Percentiles rank a stretch among this genome's conserved stretches.
Conservation (phyloP, 2,797 vertebrate genomes). For the Myotis findleyi region DNA sequence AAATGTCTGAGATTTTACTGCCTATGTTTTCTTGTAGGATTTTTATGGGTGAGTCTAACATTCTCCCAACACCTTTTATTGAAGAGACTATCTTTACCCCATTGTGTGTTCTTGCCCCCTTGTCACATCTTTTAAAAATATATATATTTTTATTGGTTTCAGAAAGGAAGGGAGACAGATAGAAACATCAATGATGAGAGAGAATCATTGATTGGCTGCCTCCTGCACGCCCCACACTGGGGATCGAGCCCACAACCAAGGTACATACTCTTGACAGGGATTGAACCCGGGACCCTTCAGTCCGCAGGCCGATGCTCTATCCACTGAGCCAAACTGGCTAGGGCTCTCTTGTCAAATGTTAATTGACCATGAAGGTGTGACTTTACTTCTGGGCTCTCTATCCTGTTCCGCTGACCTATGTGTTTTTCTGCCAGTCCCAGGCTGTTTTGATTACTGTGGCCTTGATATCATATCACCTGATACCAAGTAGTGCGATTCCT, state of each 20-base stretch:
- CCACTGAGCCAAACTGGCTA: no score
- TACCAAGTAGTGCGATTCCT: background rate
- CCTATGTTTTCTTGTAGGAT: background rate
- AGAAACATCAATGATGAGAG: no score
- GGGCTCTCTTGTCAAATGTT: background rate
- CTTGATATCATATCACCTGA: fast-evolving
- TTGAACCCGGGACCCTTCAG: no score
- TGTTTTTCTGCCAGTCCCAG: no score
- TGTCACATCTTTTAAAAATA: no score
- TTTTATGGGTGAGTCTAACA: background rate
- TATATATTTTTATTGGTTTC: no score
- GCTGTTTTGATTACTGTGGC: background rate
- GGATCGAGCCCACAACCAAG: no score
- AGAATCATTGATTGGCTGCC: no score
- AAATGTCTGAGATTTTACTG: background rate
- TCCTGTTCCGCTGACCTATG: background rate
- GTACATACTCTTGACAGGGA: no score
- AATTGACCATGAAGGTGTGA: background rate
- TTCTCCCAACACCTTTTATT: background rate
- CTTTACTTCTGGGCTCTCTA: background rate
- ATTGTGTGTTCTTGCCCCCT: background rate
- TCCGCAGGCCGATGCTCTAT: no score
- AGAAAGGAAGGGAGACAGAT: no score
- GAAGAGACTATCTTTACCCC: background rate
- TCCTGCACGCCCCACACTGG: no score